These are phyloP conservation scores for Apostichopus californicus DNA, from an alignment of 35 echinoderm and acorn worm genomes.

Conservation along the genomic window DNA sequence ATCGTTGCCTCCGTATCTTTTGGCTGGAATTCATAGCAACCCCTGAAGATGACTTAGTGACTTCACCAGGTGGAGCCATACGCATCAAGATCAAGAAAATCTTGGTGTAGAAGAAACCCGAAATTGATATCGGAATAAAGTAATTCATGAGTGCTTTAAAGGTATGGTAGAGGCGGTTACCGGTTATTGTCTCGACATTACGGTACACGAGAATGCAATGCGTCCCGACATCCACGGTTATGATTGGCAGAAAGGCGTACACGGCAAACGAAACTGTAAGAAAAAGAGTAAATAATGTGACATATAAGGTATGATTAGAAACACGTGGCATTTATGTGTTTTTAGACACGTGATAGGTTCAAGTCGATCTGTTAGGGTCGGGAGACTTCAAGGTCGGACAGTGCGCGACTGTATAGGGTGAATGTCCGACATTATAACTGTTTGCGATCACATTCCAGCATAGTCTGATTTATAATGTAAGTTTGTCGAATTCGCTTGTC, in stretches of 20 bases:
- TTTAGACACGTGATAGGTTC: too few species aligned
- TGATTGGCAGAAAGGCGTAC: slow-evolving; percentile 44
- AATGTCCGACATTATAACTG: too few species aligned
- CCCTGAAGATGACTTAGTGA: background rate
- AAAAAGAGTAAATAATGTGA: background rate
- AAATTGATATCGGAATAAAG: background rate
- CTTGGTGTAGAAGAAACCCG: background rate
- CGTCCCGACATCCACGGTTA: slow-evolving; percentile 24
- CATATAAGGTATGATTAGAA: too few species aligned
- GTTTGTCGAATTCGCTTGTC: too few species aligned
- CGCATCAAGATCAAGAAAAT: background rate
- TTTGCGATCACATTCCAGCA: too few species aligned
- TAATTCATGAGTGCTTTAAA: slow-evolving; percentile 30
- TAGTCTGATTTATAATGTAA: too few species aligned
- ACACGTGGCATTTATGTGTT: too few species aligned
- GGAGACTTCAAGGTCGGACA: too few species aligned
- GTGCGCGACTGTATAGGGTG: too few species aligned
- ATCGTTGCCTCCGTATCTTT: background rate
- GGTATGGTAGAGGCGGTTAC: slow-evolving; percentile 23
- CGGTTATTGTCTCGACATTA: slow-evolving; percentile 9
- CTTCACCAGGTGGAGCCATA: background rate
- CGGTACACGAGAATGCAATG: slow-evolving; percentile 44
- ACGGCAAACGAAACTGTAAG: slow-evolving; percentile 36
- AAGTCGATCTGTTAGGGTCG: too few species aligned
- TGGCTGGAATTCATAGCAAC: background rate